Conservation (phyloP, 1,140 invertebrate genomes). For the Papilio polytes region DNA sequence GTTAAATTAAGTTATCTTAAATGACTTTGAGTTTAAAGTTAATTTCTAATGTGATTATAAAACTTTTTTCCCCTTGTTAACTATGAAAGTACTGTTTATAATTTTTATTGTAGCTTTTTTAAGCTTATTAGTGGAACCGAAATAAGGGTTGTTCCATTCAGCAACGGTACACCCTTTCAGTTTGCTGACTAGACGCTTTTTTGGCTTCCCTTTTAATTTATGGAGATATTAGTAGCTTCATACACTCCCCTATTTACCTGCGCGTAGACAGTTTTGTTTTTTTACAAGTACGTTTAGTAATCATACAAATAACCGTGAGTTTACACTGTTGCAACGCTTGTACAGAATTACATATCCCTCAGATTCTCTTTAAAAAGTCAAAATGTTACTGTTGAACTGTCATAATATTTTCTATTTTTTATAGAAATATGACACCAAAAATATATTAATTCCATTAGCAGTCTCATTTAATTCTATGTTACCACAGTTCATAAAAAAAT, state of each 20-base stretch:
- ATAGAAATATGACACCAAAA: no score
- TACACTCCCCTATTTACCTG: not conserved
- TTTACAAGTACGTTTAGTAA: not conserved
- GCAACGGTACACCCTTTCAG: not conserved
- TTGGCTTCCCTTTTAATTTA: slow-evolving; percentile 10
- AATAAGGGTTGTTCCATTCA: not conserved
- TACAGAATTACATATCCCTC: no score
- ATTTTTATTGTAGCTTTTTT: not conserved
- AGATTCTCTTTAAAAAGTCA: no score
- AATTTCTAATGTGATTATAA: not conserved
- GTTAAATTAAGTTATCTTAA: no score
- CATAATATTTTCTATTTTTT: no score
- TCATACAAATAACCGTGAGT: not conserved
- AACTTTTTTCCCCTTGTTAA: not conserved
- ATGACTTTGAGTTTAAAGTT: no score
- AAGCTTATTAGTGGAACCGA: not conserved
- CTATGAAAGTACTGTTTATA: not conserved
- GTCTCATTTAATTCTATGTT: not conserved
- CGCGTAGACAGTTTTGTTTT: not conserved
- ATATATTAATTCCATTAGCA: not conserved
- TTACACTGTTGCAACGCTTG: not conserved
- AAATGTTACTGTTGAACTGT: no score
- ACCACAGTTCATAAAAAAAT: not conserved
- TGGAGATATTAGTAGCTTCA: slow-evolving; percentile 16
- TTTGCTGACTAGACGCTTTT: slow-evolving; percentile 10